These are phyloP conservation scores for Turnix velox DNA, from an alignment of 2,113 vertebrate genomes.

Conservation along the genomic window DNA sequence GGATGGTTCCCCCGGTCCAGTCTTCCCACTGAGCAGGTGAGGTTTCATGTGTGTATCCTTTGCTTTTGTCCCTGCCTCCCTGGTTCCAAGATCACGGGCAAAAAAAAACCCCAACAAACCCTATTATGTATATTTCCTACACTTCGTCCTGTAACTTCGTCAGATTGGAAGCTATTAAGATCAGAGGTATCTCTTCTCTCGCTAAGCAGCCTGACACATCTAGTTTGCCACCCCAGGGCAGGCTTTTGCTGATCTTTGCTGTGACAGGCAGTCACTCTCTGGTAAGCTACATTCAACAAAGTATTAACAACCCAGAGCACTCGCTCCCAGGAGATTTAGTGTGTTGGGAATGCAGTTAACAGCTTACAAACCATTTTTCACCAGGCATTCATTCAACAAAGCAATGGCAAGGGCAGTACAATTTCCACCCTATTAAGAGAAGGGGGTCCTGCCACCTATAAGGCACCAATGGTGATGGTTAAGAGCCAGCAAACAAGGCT, in stretches of 20 bases:
- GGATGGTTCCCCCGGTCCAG: background rate
- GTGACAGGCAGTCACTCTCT: background rate
- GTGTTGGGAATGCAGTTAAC: background rate
- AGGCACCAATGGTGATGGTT: background rate
- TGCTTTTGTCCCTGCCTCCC: background rate
- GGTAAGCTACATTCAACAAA: rapidly evolving
- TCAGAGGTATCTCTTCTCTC: background rate
- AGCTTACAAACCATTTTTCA: background rate
- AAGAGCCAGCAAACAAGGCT: background rate
- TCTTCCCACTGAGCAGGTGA: rapidly evolving
- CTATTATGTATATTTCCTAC: background rate
- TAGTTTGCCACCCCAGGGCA: rapidly evolving
- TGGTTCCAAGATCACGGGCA: background rate
- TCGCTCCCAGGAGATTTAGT: background rate
- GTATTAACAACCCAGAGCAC: rapidly evolving
- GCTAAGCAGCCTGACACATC: background rate
- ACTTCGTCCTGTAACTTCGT: background rate
- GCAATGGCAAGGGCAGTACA: background rate
- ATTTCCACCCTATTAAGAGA: background rate
- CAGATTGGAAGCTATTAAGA: rapidly evolving
- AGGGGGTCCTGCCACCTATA: background rate
- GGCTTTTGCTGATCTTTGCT: background rate
- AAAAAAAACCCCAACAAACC: background rate
- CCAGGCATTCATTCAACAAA: background rate
- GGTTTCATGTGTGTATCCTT: background rate